phyloP scores from a whole-genome alignment of 2,888 invertebrate genomes.

The Trissonchulus latispiculum region DNA sequence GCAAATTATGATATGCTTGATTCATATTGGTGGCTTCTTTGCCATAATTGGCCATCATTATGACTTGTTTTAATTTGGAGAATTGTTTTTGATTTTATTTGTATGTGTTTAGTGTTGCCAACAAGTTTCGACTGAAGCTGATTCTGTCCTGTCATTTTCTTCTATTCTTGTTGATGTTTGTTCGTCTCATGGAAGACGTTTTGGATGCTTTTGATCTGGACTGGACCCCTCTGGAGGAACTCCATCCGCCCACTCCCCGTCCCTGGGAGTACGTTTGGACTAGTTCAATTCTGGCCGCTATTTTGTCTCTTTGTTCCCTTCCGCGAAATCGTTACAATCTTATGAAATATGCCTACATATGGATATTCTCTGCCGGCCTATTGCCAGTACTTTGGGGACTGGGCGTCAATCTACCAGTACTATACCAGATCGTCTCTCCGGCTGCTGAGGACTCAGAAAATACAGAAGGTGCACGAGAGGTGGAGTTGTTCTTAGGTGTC shows the following conservation, averaged over 20 bases:
- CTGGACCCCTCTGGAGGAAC: constrained; percentile 80
- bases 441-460: neutral
- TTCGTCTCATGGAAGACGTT: constrained; percentile 79
- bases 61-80: no score
- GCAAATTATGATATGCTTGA: no score
- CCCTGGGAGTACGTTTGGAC: constrained; percentile 93
- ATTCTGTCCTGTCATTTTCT: constrained; percentile 86
- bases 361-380: constrained; percentile 65
- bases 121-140: constrained; percentile 87
- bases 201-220: constrained; percentile 84
- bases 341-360: constrained; percentile 65
- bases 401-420: constrained; percentile 24
- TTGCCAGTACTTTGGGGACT: constrained; percentile 70
- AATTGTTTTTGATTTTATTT: no score
- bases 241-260: constrained; percentile 77
- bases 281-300: constrained; percentile 66
- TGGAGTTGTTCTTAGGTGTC: constrained; percentile 27
- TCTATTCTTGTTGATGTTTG: constrained; percentile 75
- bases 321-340: constrained; percentile 66
- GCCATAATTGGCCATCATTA: no score
- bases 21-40: no score
- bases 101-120: constrained; percentile 67
- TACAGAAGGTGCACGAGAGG: no score
- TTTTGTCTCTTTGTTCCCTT: constrained; percentile 72
- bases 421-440: neutral